These are phyloP conservation scores for Folsomia manolachei DNA, from an alignment of 2,888 invertebrate species.

Conservation along the genomic window DNA sequence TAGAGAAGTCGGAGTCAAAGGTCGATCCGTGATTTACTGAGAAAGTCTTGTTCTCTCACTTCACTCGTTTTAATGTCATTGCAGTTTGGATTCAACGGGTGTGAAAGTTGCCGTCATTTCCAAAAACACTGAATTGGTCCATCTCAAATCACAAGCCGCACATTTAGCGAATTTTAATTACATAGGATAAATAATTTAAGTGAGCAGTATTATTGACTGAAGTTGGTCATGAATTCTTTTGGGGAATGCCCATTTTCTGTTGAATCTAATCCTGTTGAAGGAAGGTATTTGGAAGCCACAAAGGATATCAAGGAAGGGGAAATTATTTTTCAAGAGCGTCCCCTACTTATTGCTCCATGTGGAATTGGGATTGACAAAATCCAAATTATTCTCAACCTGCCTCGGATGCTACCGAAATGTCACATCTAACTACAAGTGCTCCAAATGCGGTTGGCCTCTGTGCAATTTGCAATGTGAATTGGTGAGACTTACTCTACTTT, in stretches of 20 bases:
- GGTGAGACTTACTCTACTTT: constrained; percentile 34
- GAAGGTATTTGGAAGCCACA: constrained; percentile 44
- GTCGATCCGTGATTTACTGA: neutral
- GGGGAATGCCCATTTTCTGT: constrained; percentile 38
- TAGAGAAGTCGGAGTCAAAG: neutral
- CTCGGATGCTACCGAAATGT: constrained; percentile 43
- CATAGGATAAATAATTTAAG: too few relatives aligned
- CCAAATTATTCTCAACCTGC: constrained; percentile 37
- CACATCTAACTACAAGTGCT: constrained; percentile 39
- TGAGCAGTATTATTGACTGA: too few relatives aligned
- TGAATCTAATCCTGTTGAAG: constrained; percentile 24
- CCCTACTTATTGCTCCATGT: constrained; percentile 44
- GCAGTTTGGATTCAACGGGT: constrained; percentile 14
- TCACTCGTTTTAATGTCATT: too few relatives aligned
- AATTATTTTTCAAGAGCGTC: constrained; percentile 43
- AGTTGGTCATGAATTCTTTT: too few relatives aligned
- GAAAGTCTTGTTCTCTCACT: neutral
- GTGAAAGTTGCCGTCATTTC: too few relatives aligned
- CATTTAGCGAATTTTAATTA: too few relatives aligned
- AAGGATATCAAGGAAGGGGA: constrained; percentile 43
- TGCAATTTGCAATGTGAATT: constrained; percentile 45
- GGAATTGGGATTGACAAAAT: constrained; percentile 29
- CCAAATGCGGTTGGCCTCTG: constrained; percentile 47
- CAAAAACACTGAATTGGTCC: too few relatives aligned
- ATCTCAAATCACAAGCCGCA: too few relatives aligned